A percentile compares a stretch with the other conserved stretches of the same genome.
phyloP scores from a whole-genome alignment of 1,140 invertebrate species.

The Odontomachus brunneus region DNA sequence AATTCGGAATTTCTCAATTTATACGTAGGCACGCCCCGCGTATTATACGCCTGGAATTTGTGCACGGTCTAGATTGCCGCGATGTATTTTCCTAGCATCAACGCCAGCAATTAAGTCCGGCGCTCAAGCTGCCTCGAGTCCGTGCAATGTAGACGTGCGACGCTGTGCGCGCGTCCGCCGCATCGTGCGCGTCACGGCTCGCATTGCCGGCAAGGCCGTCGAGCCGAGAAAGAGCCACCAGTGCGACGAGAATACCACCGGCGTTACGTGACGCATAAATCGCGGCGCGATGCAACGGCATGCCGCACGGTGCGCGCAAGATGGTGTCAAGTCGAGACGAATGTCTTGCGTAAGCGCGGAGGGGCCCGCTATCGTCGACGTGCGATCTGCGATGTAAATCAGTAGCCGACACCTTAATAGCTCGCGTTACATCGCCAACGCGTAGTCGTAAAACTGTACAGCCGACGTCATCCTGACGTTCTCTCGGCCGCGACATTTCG shows the following conservation, averaged over 20 bases:
- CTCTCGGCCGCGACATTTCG: too few species aligned
- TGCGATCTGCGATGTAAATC: conserved; percentile 50
- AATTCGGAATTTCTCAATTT: too few species aligned
- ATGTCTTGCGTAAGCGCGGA: conserved; percentile 64
- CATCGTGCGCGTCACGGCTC: conserved; percentile 43
- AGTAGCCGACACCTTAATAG: conserved; percentile 35
- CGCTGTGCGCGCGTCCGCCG: conserved; percentile 27
- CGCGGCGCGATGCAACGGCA: conserved; percentile 32
- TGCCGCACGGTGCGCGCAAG: not conserved
- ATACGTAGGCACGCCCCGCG: too few species aligned
- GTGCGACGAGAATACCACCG: conserved; percentile 58
- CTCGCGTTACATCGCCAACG: not conserved
- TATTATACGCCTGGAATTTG: too few species aligned
- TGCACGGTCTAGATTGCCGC: not conserved
- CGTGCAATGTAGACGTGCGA: conserved; percentile 1
- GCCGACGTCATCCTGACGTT: not conserved
- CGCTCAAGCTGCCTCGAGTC: too few species aligned
- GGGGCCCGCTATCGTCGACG: conserved; percentile 31
- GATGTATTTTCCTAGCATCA: not conserved
- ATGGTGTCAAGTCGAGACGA: conserved; percentile 48
- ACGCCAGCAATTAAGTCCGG: not conserved
- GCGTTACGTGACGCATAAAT: conserved; percentile 61
- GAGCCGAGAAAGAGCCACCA: conserved; percentile 60
- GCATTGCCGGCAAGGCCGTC: conserved; percentile 70
- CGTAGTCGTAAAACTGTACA: not conserved